A percentile compares a stretch with the other conserved stretches of the same genome.
Conservation (phyloP, 2,113 vertebrate species). For the Amblyornis subalaris region DNA sequence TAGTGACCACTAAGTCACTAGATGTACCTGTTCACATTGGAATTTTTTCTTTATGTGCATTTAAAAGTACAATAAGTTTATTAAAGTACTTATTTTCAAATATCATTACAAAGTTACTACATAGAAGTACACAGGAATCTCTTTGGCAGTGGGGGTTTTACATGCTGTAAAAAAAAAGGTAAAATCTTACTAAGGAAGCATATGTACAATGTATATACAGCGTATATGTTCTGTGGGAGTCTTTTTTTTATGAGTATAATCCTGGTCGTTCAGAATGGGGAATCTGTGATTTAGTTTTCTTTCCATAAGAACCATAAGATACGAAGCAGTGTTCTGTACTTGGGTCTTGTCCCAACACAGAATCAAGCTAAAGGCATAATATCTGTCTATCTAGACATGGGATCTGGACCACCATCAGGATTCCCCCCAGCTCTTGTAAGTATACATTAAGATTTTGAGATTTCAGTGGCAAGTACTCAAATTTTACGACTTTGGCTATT, state of each 20-base stretch:
- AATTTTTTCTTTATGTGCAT: background rate
- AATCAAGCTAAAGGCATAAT: background rate
- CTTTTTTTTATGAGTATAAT: background rate
- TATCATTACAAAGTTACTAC: background rate
- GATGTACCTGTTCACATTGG: background rate
- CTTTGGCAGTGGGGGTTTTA: background rate
- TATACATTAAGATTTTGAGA: background rate
- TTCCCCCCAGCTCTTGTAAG: background rate
- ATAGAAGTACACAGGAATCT: background rate
- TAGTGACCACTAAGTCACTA: background rate
- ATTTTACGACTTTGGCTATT: fast-evolving
- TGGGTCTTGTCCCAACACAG: background rate
- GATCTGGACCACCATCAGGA: background rate
- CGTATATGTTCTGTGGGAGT: background rate
- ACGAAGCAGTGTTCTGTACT: fast-evolving
- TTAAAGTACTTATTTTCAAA: background rate
- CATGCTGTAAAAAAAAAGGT: fast-evolving
- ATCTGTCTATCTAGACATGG: background rate
- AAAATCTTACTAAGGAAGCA: background rate
- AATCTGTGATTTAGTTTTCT: background rate
- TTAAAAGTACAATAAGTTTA: background rate
- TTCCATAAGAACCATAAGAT: background rate
- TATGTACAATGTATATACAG: background rate
- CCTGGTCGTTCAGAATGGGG: background rate
- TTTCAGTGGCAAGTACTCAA: background rate